A percentile compares a stretch with the other conserved stretches of the same genome.
These are phyloP conservation scores for Ectropis crepuscularia DNA, from an alignment of 2,888 invertebrate genomes.

Conservation along the genomic window DNA sequence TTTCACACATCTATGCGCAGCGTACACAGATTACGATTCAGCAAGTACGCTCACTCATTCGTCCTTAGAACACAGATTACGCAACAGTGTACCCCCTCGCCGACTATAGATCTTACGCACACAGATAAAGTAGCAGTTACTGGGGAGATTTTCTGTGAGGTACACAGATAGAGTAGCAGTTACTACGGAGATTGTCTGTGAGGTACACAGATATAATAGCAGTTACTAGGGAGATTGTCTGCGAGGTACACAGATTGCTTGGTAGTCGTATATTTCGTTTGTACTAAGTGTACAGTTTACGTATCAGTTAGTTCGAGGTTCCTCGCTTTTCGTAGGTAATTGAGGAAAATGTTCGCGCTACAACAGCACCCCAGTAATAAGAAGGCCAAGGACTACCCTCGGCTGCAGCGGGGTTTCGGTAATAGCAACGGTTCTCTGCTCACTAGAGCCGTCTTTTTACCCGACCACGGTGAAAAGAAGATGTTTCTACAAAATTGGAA, in stretches of 20 bases:
- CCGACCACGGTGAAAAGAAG: too few species aligned
- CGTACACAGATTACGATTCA: too few species aligned
- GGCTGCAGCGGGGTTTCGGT: conserved; percentile 3
- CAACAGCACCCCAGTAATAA: conserved; percentile 15
- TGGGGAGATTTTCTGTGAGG: not conserved
- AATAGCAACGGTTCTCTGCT: conserved; percentile 2
- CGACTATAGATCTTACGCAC: not conserved
- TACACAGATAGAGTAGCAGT: not conserved
- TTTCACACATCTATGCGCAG: not conserved
- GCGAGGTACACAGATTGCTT: too few species aligned
- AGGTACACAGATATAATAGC: not conserved
- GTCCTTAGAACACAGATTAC: conserved; percentile 1
- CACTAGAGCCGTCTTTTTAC: not conserved
- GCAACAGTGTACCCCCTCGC: not conserved
- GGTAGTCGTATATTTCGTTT: too few species aligned
- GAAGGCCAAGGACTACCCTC: conserved; percentile 28
- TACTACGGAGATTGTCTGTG: not conserved
- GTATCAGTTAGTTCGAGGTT: conserved; percentile 3
- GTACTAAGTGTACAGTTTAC: not conserved
- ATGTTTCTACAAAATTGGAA: too few species aligned
- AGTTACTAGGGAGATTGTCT: not conserved
- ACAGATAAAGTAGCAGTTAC: conserved; percentile 2
- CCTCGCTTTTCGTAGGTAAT: conserved; percentile 29
- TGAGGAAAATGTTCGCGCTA: conserved; percentile 29
- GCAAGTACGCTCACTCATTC: not conserved